phyloP scores from a whole-genome alignment of 2,797 vertebrate genomes.

The Anisognathus igniventris region DNA sequence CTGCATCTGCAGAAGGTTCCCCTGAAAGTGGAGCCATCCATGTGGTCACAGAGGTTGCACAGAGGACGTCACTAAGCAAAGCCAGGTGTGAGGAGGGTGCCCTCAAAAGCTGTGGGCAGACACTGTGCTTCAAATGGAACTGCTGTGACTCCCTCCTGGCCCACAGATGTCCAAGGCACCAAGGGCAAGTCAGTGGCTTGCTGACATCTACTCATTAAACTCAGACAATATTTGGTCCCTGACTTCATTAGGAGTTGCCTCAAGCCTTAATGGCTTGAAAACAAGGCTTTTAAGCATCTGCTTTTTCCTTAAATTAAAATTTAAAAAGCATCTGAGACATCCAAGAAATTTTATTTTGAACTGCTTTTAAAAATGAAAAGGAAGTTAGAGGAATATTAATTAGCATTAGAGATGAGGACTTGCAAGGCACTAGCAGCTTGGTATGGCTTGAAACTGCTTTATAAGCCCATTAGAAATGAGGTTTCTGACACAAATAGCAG shows the following conservation, averaged over 20 bases:
- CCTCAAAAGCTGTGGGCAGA: not conserved
- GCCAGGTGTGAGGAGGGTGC: not conserved
- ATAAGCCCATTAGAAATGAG: not conserved
- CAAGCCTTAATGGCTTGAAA: not conserved
- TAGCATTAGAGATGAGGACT: not conserved
- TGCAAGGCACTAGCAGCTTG: not conserved
- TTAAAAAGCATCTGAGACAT: not conserved
- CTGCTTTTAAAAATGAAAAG: not conserved
- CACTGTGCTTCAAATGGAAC: not conserved
- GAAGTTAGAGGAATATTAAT: not conserved
- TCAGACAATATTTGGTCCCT: not conserved
- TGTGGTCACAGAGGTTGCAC: not conserved
- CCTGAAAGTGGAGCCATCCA: not conserved
- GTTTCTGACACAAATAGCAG: not conserved
- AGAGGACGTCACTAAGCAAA: fast-evolving
- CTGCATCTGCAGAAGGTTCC: not conserved
- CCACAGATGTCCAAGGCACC: not conserved
- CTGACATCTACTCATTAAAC: not conserved
- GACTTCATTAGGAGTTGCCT: not conserved
- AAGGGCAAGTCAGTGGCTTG: not conserved
- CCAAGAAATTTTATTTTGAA: not conserved
- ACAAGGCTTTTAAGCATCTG: not conserved
- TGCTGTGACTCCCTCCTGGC: not conserved
- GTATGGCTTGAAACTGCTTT: not conserved
- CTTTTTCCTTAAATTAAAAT: not conserved